phyloP scores from a whole-genome alignment of 2,113 vertebrate species.

The Pluvialis apricaria region DNA sequence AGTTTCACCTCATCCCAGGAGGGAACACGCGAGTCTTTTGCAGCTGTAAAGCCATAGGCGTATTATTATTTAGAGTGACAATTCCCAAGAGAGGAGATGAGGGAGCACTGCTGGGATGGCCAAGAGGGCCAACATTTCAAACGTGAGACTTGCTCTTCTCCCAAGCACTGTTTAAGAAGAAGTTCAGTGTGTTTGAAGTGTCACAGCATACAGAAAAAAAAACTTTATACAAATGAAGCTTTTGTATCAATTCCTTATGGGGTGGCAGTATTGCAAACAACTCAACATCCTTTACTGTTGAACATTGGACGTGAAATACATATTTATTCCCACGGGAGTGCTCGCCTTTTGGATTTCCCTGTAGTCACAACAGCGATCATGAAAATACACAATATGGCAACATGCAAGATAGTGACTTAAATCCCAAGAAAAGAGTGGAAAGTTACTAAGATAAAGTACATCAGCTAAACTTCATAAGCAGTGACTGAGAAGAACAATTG shows the following conservation, averaged over 20 bases:
- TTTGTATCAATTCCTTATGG: background rate
- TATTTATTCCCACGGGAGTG: background rate
- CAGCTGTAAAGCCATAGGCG: background rate
- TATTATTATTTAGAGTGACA: background rate
- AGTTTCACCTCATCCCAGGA: background rate
- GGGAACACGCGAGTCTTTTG: background rate
- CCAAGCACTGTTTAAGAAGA: background rate
- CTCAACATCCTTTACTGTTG: background rate
- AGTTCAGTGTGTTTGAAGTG: background rate
- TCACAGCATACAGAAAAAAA: background rate
- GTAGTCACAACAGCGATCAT: background rate
- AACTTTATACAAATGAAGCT: background rate
- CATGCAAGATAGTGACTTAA: background rate
- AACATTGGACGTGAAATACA: background rate
- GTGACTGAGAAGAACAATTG: background rate
- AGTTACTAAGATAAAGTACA: background rate
- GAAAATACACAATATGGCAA: background rate
- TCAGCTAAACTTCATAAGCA: background rate
- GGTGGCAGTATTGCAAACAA: background rate
- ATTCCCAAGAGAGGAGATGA: background rate
- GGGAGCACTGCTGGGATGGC: background rate
- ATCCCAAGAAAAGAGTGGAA: background rate
- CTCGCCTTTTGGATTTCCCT: background rate
- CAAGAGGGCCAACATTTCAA: fast-evolving
- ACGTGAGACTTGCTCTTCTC: background rate